These are phyloP conservation scores for Acanthurus lineatus DNA, from an alignment of 2,797 vertebrate species.

Conservation along the genomic window DNA sequence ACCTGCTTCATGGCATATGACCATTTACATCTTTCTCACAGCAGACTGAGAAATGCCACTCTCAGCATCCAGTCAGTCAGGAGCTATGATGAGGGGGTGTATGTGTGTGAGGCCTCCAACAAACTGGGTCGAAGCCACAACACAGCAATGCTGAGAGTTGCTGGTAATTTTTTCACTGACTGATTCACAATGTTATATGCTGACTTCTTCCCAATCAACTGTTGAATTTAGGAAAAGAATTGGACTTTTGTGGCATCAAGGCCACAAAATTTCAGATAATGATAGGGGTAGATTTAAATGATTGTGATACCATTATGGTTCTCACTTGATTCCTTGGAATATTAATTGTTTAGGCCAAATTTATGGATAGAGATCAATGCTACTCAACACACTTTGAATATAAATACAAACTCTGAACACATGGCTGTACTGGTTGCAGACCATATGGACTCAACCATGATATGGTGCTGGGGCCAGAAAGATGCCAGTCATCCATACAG, in stretches of 20 bases:
- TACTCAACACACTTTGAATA: neutral
- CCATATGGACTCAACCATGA: neutral
- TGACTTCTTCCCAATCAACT: neutral
- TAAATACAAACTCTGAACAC: neutral
- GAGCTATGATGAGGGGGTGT: constrained; percentile 84
- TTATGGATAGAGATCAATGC: neutral
- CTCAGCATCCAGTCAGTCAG: constrained; percentile 83
- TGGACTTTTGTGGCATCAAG: neutral
- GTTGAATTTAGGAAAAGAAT: neutral
- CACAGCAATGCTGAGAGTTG: constrained; percentile 77
- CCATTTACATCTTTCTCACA: constrained; percentile 15
- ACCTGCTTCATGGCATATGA: neutral
- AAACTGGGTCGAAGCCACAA: constrained; percentile 72
- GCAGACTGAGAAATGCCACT: constrained; percentile 81
- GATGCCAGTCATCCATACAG: neutral
- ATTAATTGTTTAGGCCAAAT: neutral
- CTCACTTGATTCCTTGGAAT: neutral
- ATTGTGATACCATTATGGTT: neutral
- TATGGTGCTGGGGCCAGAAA: neutral
- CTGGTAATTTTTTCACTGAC: constrained; percentile 73
- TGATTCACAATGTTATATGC: neutral
- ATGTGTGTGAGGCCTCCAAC: constrained; percentile 84
- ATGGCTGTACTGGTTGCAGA: neutral
- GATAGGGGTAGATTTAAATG: neutral
- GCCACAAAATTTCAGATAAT: neutral